Conservation (phyloP, 1,140 invertebrate species). For the Drosophila tristis region DNA sequence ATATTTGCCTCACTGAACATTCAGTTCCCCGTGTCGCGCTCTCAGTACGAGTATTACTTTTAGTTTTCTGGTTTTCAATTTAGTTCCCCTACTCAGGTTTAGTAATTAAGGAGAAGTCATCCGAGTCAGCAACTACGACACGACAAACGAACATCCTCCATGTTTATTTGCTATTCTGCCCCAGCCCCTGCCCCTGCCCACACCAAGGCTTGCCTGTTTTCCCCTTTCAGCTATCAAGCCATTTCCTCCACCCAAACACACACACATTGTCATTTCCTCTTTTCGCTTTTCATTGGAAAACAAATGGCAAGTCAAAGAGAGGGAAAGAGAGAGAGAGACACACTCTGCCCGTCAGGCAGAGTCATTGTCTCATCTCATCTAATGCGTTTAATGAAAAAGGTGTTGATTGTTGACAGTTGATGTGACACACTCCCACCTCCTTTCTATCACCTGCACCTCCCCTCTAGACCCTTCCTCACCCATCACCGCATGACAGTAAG, state of each 20-base stretch:
- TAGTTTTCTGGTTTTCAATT: conserved; percentile 49
- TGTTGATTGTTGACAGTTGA: conserved; percentile 79
- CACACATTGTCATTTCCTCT: conserved; percentile 67
- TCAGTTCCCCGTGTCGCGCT: conserved; percentile 5
- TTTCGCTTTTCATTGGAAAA: conserved; percentile 78
- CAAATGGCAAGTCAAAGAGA: conserved; percentile 67
- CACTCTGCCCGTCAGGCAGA: conserved; percentile 2
- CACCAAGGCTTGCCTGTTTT: too few relatives aligned
- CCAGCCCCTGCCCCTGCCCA: too few relatives aligned
- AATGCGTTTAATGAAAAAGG: conserved; percentile 83
- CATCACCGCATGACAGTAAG: conserved; percentile 17
- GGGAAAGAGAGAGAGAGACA: neutral
- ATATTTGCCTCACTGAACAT: conserved; percentile 68
- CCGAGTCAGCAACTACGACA: conserved; percentile 72
- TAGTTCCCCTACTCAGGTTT: conserved; percentile 44
- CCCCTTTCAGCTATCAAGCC: conserved; percentile 36
- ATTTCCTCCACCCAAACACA: conserved; percentile 9
- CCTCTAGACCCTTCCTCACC: neutral
- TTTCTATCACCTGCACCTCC: neutral
- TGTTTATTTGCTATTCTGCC: conserved; percentile 34
- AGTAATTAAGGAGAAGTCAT: conserved; percentile 82
- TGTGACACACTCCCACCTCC: conserved; percentile 30
- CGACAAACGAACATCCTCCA: conserved; percentile 32
- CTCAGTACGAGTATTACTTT: conserved; percentile 1
- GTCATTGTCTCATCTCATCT: conserved; percentile 67